A percentile compares a stretch with the other conserved stretches of the same genome.
Evolutionary conservation across 2,113 vertebrate genomes (phyloP).

Genomic region (Triplophysa dalaica): DNA sequence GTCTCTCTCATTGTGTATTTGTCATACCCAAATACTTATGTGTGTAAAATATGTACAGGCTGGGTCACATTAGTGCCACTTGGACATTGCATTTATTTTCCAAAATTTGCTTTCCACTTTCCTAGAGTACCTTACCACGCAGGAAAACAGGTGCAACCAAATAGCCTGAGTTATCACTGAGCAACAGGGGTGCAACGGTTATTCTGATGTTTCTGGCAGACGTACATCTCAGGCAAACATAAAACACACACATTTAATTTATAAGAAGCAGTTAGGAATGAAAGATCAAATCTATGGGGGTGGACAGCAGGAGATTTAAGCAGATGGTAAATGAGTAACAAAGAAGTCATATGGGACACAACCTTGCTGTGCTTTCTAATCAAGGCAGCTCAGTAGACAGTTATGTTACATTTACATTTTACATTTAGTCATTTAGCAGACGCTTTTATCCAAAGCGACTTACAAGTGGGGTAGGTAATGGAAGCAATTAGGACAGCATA

Average conservation of each 20-base stretch:
- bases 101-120: constrained; percentile 25
- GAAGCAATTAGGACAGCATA: too few relatives aligned
- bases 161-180: constrained; percentile 51
- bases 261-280: constrained; percentile 30
- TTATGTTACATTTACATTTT: too few relatives aligned
- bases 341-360: constrained; percentile 20
- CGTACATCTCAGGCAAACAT: constrained; percentile 21
- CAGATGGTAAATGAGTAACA: constrained; percentile 51
- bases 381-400: constrained; percentile 30
- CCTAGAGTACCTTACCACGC: background rate
- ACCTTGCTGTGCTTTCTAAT: constrained; percentile 28
- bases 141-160: constrained; percentile 47
- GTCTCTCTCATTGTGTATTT: background rate
- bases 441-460: too few relatives aligned
- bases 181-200: constrained; percentile 43
- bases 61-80: constrained; percentile 30
- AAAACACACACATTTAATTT: constrained; percentile 38
- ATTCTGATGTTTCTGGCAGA: constrained; percentile 41
- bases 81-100: constrained; percentile 28
- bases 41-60: background rate
- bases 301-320: constrained; percentile 32
- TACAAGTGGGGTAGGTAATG: too few relatives aligned
- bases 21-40: background rate
- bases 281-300: constrained; percentile 35
- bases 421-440: too few relatives aligned